A percentile compares a stretch with the other conserved stretches of the same genome.
Evolutionary conservation across 2,888 invertebrate species (phyloP).

Genomic region (Stegophylla sp.): DNA sequence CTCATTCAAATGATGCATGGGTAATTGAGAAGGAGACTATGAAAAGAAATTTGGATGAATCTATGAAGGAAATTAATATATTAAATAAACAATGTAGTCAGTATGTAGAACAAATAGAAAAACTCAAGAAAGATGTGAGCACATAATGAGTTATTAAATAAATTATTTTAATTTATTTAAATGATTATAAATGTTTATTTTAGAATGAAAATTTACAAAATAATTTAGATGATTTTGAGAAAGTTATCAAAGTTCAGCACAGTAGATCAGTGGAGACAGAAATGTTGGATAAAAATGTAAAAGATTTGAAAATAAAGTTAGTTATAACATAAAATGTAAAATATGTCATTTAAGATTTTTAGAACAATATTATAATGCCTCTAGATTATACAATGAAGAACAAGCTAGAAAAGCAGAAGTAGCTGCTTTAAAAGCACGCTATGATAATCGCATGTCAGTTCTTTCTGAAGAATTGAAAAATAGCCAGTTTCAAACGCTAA

Average conservation of each 20-base stretch:
- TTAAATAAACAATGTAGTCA: constrained; percentile 74
- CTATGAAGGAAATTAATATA: constrained; percentile 76
- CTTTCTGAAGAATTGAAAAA: constrained; percentile 83
- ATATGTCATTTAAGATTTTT: neutral
- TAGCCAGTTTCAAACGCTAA: constrained; percentile 76
- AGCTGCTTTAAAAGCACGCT: constrained; percentile 80
- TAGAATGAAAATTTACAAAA: constrained; percentile 80
- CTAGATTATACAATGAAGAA: constrained; percentile 63
- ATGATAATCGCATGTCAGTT: constrained; percentile 82
- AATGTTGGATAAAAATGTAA: constrained; percentile 78
- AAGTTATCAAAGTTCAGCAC: constrained; percentile 81
- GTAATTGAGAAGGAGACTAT: constrained; percentile 75
- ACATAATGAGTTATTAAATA: constrained; percentile 60
- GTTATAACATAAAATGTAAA: constrained; percentile 51
- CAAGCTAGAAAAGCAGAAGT: constrained; percentile 69
- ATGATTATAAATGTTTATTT: constrained; percentile 40
- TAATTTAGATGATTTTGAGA: constrained; percentile 84
- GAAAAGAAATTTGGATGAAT: constrained; percentile 76
- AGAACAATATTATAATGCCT: neutral
- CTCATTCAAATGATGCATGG: constrained; percentile 65
- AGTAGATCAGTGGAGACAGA: constrained; percentile 79
- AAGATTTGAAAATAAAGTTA: constrained; percentile 72
- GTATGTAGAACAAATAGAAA: constrained; percentile 76
- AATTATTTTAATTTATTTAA: neutral
- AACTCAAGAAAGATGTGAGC: constrained; percentile 71